These are phyloP conservation scores for Pipistrellus kuhlii DNA, from an alignment of 2,797 vertebrate genomes.

Conservation along the genomic window DNA sequence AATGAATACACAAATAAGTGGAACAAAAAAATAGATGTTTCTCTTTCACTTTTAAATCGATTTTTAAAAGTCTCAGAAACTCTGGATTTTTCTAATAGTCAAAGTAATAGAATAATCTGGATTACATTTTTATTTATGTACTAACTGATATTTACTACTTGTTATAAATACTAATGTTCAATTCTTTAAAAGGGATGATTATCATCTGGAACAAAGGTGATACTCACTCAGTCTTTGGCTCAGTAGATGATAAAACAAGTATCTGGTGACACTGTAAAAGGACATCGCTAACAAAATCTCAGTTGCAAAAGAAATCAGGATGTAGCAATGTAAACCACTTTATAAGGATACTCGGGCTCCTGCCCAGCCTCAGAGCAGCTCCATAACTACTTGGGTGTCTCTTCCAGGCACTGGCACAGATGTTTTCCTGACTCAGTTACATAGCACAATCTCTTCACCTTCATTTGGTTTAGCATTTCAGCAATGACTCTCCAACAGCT, in stretches of 20 bases:
- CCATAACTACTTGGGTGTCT: rapidly evolving
- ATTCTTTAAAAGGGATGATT: slow-evolving; percentile 2
- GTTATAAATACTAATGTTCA: slow-evolving; percentile 52
- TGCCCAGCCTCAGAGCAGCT: background rate
- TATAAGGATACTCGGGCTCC: background rate
- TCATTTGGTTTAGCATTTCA: background rate
- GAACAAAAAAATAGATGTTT: no score
- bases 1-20: no score
- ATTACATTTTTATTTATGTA: background rate
- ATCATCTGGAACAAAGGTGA: slow-evolving; percentile 53
- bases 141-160: slow-evolving; percentile 3
- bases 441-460: rapidly evolving
- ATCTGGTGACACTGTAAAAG: background rate
- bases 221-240: slow-evolving; percentile 36
- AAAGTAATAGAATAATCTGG: slow-evolving; percentile 28
- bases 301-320: background rate
- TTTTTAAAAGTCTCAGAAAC: background rate
- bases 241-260: background rate
- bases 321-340: background rate
- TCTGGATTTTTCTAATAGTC: slow-evolving; percentile 31
- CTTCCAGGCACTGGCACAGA: no score
- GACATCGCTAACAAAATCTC: background rate
- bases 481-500: background rate
- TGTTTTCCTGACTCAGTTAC: rapidly evolving
- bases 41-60: no score